Evolutionary conservation across 2,888 invertebrate genomes (phyloP).

Genomic region (Abrostola triplasia): DNA sequence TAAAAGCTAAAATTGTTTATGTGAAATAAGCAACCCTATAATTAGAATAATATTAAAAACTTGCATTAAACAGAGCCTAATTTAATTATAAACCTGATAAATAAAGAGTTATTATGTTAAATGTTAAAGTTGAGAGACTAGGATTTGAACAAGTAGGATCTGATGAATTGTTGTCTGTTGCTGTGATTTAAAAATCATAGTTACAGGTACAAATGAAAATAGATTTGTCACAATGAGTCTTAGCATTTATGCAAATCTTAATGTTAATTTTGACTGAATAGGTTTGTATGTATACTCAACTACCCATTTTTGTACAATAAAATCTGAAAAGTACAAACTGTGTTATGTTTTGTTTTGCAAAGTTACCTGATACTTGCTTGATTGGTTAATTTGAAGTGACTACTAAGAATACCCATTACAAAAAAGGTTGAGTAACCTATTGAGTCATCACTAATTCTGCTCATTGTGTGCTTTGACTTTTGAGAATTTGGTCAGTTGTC

Average conservation of each 20-base stretch:
- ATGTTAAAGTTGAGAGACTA: conserved; percentile 45
- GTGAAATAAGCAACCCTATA: conserved; percentile 75
- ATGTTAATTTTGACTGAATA: conserved; percentile 81
- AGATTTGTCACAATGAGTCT: conserved; percentile 63
- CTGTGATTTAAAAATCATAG: conserved; percentile 21
- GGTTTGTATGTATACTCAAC: conserved; percentile 78
- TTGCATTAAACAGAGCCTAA: conserved; percentile 70
- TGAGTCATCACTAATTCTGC: no score
- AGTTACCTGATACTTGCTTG: conserved; percentile 6
- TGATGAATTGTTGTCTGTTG: conserved; percentile 55
- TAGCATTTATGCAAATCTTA: conserved; percentile 79
- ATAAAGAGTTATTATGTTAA: conserved; percentile 65
- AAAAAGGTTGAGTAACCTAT: no score
- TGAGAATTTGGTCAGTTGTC: no score
- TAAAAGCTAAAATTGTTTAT: conserved; percentile 69
- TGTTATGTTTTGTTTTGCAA: conserved; percentile 40
- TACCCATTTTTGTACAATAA: conserved; percentile 84
- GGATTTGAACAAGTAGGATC: conserved; percentile 64
- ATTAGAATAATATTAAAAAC: conserved; percentile 66
- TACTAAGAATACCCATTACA: no score
- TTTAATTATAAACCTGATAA: conserved; percentile 63
- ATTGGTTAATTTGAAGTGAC: background rate
- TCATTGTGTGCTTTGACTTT: no score
- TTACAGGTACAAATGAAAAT: conserved; percentile 47
- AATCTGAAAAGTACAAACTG: conserved; percentile 70